These are phyloP conservation scores for Drosophila prolongata DNA, from an alignment of 2,888 invertebrate species.

Conservation along the genomic window DNA sequence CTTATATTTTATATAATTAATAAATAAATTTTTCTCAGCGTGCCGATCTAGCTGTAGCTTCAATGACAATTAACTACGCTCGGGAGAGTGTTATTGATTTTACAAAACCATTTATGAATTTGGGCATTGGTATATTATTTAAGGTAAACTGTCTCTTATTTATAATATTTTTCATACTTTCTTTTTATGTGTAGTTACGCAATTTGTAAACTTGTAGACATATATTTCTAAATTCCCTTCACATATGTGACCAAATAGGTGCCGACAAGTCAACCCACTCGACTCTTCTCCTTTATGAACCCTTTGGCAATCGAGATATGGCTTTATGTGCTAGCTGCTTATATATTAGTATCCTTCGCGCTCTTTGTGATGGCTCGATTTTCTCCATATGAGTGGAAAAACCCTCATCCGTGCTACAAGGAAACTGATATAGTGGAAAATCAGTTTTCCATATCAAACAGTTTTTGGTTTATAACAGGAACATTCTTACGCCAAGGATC, in stretches of 20 bases:
- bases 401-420: slow-evolving; percentile 91
- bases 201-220: slow-evolving; percentile 8
- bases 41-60: slow-evolving; percentile 97
- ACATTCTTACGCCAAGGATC: slow-evolving; percentile 94
- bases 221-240: slow-evolving; percentile 10
- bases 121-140: slow-evolving; percentile 97
- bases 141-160: slow-evolving; percentile 87
- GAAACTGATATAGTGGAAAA: slow-evolving; percentile 95
- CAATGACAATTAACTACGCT: slow-evolving; percentile 99
- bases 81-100: slow-evolving; percentile 96
- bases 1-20: not conserved
- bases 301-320: slow-evolving; percentile 98
- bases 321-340: slow-evolving; percentile 97
- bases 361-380: slow-evolving; percentile 98
- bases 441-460: slow-evolving; percentile 98
- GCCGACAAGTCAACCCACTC: slow-evolving; percentile 94
- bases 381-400: slow-evolving; percentile 98
- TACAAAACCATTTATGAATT: slow-evolving; percentile 99
- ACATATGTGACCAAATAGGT: slow-evolving; percentile 86
- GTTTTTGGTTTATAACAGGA: slow-evolving; percentile 95
- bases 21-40: slow-evolving; percentile 86
- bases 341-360: slow-evolving; percentile 96
- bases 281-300: slow-evolving; percentile 97
- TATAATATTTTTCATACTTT: not conserved
- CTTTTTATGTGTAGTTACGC: not conserved